A percentile compares a stretch with the other conserved stretches of the same genome.
phyloP scores from a whole-genome alignment of 2,113 vertebrate genomes.

The Phylloscopus trochilus region DNA sequence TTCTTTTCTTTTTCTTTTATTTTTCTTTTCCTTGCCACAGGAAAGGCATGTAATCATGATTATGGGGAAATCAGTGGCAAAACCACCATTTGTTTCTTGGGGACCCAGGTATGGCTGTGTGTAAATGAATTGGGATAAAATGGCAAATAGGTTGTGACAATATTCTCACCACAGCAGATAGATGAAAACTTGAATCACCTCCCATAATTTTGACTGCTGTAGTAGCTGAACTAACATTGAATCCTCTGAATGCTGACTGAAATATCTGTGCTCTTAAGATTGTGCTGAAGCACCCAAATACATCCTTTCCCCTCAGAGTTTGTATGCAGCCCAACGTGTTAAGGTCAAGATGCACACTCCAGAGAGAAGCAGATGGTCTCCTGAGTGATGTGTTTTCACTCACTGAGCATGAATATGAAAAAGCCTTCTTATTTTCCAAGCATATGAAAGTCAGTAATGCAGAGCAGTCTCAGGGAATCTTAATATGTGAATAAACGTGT shows the following conservation, averaged over 20 bases:
- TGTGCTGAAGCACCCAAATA: not conserved
- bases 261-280: not conserved
- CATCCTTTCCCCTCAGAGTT: not conserved
- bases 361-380: conserved; percentile 49
- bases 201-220: not conserved
- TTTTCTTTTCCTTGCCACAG: not conserved
- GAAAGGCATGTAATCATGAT: not conserved
- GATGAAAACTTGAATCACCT: not conserved
- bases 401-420: conserved; percentile 13
- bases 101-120: not conserved
- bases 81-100: not conserved
- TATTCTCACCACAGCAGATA: not conserved
- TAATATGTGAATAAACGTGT: conserved; percentile 51
- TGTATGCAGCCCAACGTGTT: conserved; percentile 7
- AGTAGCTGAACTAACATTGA: not conserved
- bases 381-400: conserved; percentile 43
- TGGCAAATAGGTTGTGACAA: not conserved
- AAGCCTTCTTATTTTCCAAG: conserved; percentile 32
- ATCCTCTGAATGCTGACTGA: not conserved
- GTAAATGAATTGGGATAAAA: not conserved
- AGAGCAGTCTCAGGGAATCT: conserved; percentile 42
- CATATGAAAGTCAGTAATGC: conserved; percentile 25
- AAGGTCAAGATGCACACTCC: conserved; percentile 42
- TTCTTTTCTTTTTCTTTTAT: not conserved
- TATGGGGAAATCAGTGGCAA: not conserved